phyloP scores from a whole-genome alignment of 2,888 invertebrate species.

The Mythimna impura region DNA sequence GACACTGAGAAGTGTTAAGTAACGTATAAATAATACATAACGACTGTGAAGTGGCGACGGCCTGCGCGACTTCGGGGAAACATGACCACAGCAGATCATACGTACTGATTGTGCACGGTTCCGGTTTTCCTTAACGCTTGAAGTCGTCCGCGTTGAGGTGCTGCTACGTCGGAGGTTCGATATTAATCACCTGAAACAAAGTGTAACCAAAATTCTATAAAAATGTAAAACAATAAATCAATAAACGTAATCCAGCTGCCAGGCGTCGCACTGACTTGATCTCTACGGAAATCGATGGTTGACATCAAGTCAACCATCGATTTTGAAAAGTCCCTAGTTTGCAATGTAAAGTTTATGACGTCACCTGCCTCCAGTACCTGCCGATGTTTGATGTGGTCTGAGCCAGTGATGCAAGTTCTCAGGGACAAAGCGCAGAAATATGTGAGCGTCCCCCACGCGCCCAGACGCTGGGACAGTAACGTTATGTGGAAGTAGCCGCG shows the following conservation, averaged over 20 bases:
- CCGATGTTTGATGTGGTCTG: neutral
- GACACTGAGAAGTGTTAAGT: constrained; percentile 18
- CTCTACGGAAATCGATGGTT: no score
- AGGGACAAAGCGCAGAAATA: no score
- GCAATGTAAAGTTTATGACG: neutral
- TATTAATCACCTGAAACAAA: neutral
- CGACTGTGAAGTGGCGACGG: neutral
- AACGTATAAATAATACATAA: neutral
- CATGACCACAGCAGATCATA: neutral
- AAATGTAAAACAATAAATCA: neutral
- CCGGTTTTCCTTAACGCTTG: constrained; percentile 4
- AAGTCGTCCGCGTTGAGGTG: neutral
- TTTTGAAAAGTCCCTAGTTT: no score
- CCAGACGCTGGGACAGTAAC: neutral
- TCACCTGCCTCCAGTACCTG: neutral
- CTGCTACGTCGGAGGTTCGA: neutral
- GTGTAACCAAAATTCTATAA: no score
- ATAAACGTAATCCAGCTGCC: neutral
- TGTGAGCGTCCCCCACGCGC: neutral
- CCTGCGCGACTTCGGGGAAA: neutral
- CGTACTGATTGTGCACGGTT: neutral
- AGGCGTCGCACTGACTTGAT: neutral
- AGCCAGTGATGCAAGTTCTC: neutral
- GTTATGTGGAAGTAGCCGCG: neutral
- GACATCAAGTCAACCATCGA: no score